A percentile compares a stretch with the other conserved stretches of the same genome.
Evolutionary conservation across 2,797 vertebrate species (phyloP).

Genomic region (Chrosomus eos): DNA sequence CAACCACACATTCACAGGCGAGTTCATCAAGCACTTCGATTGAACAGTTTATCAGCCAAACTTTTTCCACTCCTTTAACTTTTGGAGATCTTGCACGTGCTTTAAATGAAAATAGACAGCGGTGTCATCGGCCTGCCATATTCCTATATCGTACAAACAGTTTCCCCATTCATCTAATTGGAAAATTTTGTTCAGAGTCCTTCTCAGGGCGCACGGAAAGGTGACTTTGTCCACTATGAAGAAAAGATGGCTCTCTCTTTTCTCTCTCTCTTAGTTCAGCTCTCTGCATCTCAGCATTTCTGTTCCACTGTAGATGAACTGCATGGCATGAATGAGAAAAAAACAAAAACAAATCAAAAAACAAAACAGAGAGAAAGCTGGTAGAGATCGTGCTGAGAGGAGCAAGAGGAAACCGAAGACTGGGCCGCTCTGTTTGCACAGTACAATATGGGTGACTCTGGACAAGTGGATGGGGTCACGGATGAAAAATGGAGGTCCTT

Average conservation of each 20-base stretch:
- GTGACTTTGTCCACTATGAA: constrained; percentile 39
- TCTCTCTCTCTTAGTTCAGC: constrained; percentile 54
- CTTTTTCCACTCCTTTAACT: constrained; percentile 26
- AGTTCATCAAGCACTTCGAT: constrained; percentile 34
- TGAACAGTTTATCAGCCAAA: constrained; percentile 31
- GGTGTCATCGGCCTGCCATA: constrained; percentile 14
- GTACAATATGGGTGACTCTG: constrained; percentile 40
- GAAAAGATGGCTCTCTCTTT: constrained; percentile 54
- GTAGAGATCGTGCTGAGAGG: constrained; percentile 43
- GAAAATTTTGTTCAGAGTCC: constrained; percentile 35
- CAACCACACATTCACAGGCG: constrained; percentile 47
- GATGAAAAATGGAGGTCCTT: constrained; percentile 46
- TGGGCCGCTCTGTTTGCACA: constrained; percentile 29
- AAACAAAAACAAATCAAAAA: background rate
- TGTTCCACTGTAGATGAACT: constrained; percentile 73
- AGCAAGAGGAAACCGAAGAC: constrained; percentile 17
- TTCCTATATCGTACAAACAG: constrained; percentile 5
- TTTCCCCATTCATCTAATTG: constrained; percentile 27
- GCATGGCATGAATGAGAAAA: constrained; percentile 79
- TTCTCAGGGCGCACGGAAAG: constrained; percentile 34
- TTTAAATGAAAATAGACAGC: constrained; percentile 38
- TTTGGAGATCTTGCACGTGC: constrained; percentile 46
- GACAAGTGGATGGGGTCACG: constrained; percentile 3
- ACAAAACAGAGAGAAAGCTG: constrained; percentile 57
- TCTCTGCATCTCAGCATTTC: constrained; percentile 68